A percentile compares a stretch with the other conserved stretches of the same genome.
phyloP scores from a whole-genome alignment of 2,113 vertebrate genomes.

The Aegotheles bennettii region DNA sequence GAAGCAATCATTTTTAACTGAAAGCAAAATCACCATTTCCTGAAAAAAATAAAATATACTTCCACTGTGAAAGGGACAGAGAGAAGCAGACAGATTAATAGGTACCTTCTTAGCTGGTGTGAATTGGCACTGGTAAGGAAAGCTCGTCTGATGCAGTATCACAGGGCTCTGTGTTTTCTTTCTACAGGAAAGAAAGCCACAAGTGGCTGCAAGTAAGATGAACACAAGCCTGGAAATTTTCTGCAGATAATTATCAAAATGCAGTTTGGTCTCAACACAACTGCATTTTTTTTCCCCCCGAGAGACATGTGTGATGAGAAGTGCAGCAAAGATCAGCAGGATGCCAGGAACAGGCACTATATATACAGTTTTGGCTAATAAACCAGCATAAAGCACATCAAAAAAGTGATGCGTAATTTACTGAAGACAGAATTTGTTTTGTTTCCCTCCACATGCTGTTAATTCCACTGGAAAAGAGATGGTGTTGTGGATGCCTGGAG shows the following conservation, averaged over 20 bases:
- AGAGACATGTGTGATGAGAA: background rate
- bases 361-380: background rate
- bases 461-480: background rate
- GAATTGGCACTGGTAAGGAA: background rate
- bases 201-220: background rate
- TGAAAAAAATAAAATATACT: background rate
- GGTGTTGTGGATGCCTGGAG: background rate
- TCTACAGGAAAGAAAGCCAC: background rate
- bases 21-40: background rate
- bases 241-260: background rate
- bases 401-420: background rate
- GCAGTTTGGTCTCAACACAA: background rate
- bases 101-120: background rate
- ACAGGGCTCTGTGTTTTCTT: background rate
- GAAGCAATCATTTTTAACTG: background rate
- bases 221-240: background rate
- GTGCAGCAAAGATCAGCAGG: background rate
- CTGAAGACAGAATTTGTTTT: background rate
- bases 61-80: background rate
- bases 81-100: background rate
- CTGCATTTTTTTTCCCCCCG: background rate
- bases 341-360: background rate
- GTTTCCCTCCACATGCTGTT: background rate
- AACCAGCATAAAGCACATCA: background rate
- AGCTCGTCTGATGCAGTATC: background rate